phyloP scores from a whole-genome alignment of 2,113 vertebrate genomes.

The Fukomys damarensis region DNA sequence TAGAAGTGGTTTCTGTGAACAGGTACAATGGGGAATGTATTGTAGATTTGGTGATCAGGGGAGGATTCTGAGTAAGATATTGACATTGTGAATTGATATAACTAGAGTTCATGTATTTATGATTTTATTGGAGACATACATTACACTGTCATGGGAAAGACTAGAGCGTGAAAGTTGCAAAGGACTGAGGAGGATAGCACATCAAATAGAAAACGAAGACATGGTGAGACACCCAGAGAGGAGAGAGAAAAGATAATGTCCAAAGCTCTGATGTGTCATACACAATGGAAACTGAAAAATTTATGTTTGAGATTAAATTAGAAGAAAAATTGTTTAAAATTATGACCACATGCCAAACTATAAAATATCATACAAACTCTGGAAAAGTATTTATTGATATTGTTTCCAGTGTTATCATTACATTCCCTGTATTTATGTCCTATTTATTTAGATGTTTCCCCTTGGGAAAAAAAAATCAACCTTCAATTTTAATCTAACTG shows the following conservation, averaged over 20 bases:
- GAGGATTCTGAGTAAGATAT: neutral
- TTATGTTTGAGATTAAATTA: neutral
- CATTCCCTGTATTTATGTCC: neutral
- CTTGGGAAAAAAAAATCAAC: neutral
- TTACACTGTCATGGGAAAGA: neutral
- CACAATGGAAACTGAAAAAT: neutral
- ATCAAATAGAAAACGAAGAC: neutral
- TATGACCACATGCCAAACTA: neutral
- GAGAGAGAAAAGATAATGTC: neutral
- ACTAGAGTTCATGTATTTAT: neutral
- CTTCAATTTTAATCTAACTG: neutral
- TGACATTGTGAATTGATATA: neutral
- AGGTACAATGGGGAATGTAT: rapidly evolving
- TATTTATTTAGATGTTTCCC: neutral
- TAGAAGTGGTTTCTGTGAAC: neutral
- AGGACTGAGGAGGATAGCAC: neutral
- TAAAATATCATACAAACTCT: neutral
- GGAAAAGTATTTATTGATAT: neutral
- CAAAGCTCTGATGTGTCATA: neutral
- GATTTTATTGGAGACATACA: neutral
- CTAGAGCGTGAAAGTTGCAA: neutral
- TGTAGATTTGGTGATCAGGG: neutral
- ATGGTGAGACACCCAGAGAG: neutral
- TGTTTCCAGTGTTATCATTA: neutral
- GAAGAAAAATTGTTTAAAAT: neutral